Percentiles rank a stretch among this genome's conserved stretches.
phyloP scores from a whole-genome alignment of 2,888 invertebrate species.

The Cremastobaeus sp. region DNA sequence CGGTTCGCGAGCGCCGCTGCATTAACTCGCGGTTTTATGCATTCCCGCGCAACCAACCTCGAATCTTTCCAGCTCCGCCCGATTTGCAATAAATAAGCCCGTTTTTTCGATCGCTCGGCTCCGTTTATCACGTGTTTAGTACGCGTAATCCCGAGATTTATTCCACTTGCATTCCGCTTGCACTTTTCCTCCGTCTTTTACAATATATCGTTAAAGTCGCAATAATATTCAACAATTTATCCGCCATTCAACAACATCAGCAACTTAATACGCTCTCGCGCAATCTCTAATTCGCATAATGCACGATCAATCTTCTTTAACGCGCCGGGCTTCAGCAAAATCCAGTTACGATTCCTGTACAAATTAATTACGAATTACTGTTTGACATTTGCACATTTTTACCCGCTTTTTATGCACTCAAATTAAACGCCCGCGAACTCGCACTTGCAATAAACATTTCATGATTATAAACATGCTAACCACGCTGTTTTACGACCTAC shows the following conservation, averaged over 20 bases:
- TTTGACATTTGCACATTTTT: slow-evolving; percentile 46
- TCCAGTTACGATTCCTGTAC: slow-evolving; percentile 23
- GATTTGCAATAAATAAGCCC: no score
- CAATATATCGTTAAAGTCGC: slow-evolving; percentile 7
- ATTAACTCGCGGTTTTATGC: no score
- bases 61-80: no score
- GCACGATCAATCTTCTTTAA: slow-evolving; percentile 39
- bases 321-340: slow-evolving; percentile 19
- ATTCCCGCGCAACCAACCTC: no score
- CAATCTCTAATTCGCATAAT: slow-evolving; percentile 24
- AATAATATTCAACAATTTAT: slow-evolving; percentile 26
- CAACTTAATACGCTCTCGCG: slow-evolving; percentile 27
- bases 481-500: no score
- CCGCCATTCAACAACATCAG: slow-evolving; percentile 16
- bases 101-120: no score
- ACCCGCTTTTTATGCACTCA: slow-evolving; percentile 8
- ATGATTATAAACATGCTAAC: no score
- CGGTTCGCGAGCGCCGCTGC: no score
- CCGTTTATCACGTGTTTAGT: no score
- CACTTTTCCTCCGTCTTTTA: neutral
- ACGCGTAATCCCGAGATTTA: no score
- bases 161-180: neutral
- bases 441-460: no score
- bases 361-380: slow-evolving; percentile 34
- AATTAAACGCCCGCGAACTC: slow-evolving; percentile 11